Evolutionary conservation across 2,797 vertebrate species (phyloP).

Genomic region (Denticeps clupeoides): DNA sequence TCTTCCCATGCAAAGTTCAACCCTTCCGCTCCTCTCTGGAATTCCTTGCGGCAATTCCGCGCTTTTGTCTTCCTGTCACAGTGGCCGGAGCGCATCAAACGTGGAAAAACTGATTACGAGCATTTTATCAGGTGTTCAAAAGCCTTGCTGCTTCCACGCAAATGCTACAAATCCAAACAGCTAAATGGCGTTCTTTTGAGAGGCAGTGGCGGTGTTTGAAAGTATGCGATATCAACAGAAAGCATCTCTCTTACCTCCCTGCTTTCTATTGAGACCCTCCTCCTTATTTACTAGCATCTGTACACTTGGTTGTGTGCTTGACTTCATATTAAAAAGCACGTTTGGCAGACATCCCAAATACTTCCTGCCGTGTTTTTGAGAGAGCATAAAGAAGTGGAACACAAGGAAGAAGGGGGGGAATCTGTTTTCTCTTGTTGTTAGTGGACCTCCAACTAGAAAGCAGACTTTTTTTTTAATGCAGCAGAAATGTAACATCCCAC

Average conservation of each 20-base stretch:
- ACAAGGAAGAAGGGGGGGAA: too few relatives aligned
- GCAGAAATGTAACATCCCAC: too few relatives aligned
- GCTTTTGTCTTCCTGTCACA: conserved; percentile 33
- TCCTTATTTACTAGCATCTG: conserved; percentile 53
- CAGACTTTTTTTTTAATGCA: too few relatives aligned
- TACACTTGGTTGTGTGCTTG: conserved; percentile 61
- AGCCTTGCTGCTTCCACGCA: conserved; percentile 37
- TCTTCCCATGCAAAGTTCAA: conserved; percentile 17
- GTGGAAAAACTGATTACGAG: conserved; percentile 33
- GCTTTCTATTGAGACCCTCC: conserved; percentile 56
- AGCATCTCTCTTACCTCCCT: conserved; percentile 47
- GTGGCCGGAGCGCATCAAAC: conserved; percentile 60
- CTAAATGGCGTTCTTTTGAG: conserved; percentile 45
- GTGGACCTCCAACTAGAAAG: too few relatives aligned
- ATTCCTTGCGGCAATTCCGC: background rate
- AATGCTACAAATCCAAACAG: conserved; percentile 44
- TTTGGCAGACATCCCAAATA: conserved; percentile 49
- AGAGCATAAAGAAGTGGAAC: too few relatives aligned
- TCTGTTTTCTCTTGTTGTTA: background rate
- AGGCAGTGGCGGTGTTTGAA: conserved; percentile 45
- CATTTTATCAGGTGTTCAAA: conserved; percentile 54
- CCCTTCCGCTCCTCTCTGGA: conserved; percentile 13
- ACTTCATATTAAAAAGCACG: conserved; percentile 61
- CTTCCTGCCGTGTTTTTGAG: conserved; percentile 52
- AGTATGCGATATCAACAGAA: conserved; percentile 45